Evolutionary conservation across 2,113 vertebrate species (phyloP), one percentile per base, ranked within the genome.

Genomic region (Coptodon bakossiorum): DNA sequence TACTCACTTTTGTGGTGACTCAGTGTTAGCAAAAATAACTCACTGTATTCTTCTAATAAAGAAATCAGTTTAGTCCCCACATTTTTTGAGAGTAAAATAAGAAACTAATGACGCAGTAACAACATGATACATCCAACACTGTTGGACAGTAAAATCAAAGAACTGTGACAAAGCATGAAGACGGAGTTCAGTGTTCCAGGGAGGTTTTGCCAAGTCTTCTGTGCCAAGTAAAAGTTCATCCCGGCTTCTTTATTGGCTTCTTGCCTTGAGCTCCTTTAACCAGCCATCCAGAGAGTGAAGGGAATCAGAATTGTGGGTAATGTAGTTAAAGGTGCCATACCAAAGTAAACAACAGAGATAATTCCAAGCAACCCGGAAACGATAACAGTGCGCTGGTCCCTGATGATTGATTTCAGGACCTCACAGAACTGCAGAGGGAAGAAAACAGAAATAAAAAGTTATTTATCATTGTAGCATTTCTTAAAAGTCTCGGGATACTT

Each of bases 211-310:
- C 48, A n/a, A 29, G 36, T 82, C 27, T 14, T 82, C 17, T 14
- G 9, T 12, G 9, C 9, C 5, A 36, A 84, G 36, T 59, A 59
- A 82, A 17, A 24, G 83, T 78, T 83, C 80, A 84, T 52, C 76
- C 92, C 34, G 68, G n/a, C 83, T 68, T 63, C 16, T 54, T 11
- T 48, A 5, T 17, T 34, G 22, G 22, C 10, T 16, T 3, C 1
- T 52, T 48, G 10, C 2, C 13, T 17, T 80, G 66, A n/a, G 14
- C 16, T 11, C 8, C 27, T 79, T 96, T 92, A 99, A 84, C 98
- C 97, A 48, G 97, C 98, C 98, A 99, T 98, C 98, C 98, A 99
- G 57, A 99, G 90, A 9, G 94, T 95, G 91, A 99, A 98, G 3
- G 98, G 97, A 81, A 99, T 94, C 16, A 98, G 91, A 82, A 98